Conservation (phyloP, 1,140 invertebrate genomes). For the Mercenaria mercenaria region DNA sequence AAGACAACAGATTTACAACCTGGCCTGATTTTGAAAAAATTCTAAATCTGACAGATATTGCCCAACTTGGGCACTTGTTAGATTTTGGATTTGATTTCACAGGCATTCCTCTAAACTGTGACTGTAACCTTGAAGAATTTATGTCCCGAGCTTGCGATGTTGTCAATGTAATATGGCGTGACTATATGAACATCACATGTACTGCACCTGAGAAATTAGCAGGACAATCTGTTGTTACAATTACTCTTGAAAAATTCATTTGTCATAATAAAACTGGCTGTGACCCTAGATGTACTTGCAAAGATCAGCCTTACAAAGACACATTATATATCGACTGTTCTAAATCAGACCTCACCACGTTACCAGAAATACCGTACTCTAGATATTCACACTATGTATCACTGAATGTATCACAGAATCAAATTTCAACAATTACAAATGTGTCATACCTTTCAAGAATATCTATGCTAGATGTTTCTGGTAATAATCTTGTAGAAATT, state of each 20-base stretch:
- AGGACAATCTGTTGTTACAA: not conserved
- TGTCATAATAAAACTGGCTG: not conserved
- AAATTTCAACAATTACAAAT: not conserved
- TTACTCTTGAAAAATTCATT: not conserved
- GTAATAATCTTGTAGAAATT: not conserved
- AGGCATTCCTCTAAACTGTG: conserved; percentile 25
- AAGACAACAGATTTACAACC: not conserved
- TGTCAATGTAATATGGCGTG: not conserved
- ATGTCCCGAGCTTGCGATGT: not conserved
- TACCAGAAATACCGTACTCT: conserved; percentile 26
- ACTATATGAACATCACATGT: conserved; percentile 35
- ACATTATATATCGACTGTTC: conserved; percentile 41
- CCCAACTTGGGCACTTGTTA: conserved; percentile 35
- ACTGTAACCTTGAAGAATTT: conserved; percentile 48
- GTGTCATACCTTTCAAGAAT: not conserved
- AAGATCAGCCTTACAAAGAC: conserved; percentile 37
- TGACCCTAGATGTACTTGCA: conserved; percentile 16
- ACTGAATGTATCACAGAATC: conserved; percentile 41
- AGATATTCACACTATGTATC: conserved; percentile 7
- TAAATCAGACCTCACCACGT: not conserved
- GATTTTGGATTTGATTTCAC: conserved; percentile 39
- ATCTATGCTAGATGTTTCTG: conserved; percentile 6
- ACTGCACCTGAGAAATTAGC: not conserved
- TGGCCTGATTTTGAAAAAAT: conserved; percentile 41
- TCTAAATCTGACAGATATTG: not conserved